phyloP scores from a whole-genome alignment of 2,888 invertebrate genomes.

The Zeuzera pyrina region DNA sequence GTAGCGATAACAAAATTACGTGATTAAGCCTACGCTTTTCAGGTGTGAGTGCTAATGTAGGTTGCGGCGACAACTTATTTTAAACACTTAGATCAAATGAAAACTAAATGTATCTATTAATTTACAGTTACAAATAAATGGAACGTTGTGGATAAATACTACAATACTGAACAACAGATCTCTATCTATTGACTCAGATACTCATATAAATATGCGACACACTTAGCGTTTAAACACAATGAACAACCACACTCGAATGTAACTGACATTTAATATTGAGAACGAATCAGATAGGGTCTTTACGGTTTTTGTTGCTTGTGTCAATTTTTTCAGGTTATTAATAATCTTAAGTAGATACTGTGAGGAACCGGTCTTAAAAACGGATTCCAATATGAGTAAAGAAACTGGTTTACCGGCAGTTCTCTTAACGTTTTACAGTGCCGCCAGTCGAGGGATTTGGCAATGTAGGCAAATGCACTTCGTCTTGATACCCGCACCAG shows the following conservation, averaged over 20 bases:
- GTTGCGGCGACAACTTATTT: no score
- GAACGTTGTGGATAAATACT: no score
- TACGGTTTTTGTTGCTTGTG: conserved; percentile 15
- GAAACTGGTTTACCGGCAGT: conserved; percentile 38
- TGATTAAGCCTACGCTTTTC: no score
- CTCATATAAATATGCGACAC: background rate
- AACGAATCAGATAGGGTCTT: conserved; percentile 15
- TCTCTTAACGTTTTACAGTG: conserved; percentile 13
- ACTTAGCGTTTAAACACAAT: background rate
- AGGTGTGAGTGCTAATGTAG: no score
- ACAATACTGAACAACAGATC: no score
- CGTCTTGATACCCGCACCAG: background rate
- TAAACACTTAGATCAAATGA: no score
- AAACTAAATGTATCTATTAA: no score
- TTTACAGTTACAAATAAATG: no score
- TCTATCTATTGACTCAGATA: background rate
- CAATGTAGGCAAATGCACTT: conserved; percentile 36
- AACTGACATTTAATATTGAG: conserved; percentile 15
- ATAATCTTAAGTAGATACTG: conserved; percentile 17
- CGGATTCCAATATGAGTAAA: conserved; percentile 32
- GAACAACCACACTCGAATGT: conserved; percentile 14
- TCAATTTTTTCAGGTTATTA: conserved; percentile 25
- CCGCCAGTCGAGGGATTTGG: conserved; percentile 33
- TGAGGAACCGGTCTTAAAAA: conserved; percentile 37
- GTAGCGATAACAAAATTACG: no score